A percentile compares a stretch with the other conserved stretches of the same genome.
Conservation (phyloP, 92 coral and sea anemone species). For the Hydrozoanthus gracilis region DNA sequence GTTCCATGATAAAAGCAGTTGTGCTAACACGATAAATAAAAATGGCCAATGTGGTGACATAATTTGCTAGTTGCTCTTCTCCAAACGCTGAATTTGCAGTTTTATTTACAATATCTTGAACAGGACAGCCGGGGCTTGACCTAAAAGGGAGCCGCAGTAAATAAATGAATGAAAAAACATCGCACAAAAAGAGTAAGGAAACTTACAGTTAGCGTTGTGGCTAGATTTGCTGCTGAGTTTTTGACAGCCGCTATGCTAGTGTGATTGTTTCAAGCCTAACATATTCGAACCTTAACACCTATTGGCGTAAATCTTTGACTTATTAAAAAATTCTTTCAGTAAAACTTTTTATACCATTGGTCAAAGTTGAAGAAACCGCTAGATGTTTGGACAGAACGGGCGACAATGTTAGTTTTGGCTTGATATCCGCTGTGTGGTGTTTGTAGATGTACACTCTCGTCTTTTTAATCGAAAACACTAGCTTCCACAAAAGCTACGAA, state of each 20-base stretch:
- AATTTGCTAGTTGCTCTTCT: constrained; percentile 93
- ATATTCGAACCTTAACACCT: too few relatives aligned
- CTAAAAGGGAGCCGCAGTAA: constrained; percentile 1
- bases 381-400: not conserved
- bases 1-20: constrained; percentile 21
- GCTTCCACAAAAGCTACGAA: too few relatives aligned
- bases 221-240: not conserved
- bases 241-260: constrained; percentile 14
- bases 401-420: not conserved
- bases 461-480: not conserved
- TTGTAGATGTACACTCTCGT: not conserved
- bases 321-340: too few relatives aligned
- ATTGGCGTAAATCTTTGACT: too few relatives aligned
- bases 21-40: not conserved
- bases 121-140: constrained; percentile 23
- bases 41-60: constrained; percentile 14
- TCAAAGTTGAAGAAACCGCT: not conserved
- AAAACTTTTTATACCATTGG: too few relatives aligned
- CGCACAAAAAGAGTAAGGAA: too few relatives aligned
- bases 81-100: constrained; percentile 4
- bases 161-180: not conserved
- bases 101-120: not conserved
- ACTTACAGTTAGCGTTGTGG: too few relatives aligned
- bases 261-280: not conserved
- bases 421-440: not conserved